These are phyloP conservation scores for Triplophysa siluroides DNA, from an alignment of 2,113 vertebrate species.

Conservation along the genomic window DNA sequence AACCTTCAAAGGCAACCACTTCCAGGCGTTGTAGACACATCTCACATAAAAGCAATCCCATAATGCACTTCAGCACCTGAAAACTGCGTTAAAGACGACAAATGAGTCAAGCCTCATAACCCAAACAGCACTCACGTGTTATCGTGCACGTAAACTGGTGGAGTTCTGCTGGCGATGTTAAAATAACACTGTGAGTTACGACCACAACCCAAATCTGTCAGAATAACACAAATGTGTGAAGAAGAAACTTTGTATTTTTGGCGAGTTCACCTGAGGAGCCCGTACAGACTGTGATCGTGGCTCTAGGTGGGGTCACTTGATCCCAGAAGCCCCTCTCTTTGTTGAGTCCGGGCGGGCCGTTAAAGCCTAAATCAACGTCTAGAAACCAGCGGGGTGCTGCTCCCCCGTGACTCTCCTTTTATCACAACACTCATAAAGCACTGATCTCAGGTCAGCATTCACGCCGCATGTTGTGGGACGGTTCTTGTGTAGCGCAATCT, in stretches of 20 bases:
- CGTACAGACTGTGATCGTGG: neutral
- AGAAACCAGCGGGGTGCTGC: too few relatives aligned
- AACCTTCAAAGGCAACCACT: too few relatives aligned
- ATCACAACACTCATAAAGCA: neutral
- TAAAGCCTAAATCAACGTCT: too few relatives aligned
- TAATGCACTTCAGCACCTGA: too few relatives aligned
- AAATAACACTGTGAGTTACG: constrained; percentile 1
- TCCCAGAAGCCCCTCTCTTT: neutral
- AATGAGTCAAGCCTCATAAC: too few relatives aligned
- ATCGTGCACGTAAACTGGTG: neutral
- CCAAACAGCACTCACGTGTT: neutral
- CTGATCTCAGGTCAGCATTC: neutral
- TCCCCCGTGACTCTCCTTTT: too few relatives aligned
- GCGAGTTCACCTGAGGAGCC: neutral
- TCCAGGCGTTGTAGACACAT: too few relatives aligned
- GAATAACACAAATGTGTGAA: neutral
- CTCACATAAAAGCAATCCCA: too few relatives aligned
- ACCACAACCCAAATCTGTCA: neutral
- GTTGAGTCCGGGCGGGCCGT: too few relatives aligned
- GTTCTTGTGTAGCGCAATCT: neutral
- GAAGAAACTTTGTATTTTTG: neutral
- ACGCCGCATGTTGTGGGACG: too few relatives aligned
- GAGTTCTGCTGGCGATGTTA: neutral
- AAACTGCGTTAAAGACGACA: too few relatives aligned
- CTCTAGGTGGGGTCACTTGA: neutral